These are phyloP conservation scores for Phyllostomus discolor DNA, from an alignment of 2,113 vertebrate species.

Conservation along the genomic window DNA sequence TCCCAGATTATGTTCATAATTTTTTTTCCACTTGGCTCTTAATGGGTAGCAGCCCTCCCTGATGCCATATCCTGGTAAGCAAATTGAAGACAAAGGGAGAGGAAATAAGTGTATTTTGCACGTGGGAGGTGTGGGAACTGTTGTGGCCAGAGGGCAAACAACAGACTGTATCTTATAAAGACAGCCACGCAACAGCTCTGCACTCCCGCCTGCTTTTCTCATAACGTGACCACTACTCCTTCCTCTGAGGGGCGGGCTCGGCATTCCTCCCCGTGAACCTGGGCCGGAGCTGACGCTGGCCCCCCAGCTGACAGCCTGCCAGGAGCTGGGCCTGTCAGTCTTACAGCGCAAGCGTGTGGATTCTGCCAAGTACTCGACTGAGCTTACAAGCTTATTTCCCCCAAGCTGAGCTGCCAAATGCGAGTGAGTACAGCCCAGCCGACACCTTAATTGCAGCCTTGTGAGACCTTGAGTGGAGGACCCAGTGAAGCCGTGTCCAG, in stretches of 20 bases:
- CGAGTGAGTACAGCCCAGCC: neutral
- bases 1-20: neutral
- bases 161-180: neutral
- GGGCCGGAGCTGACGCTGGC: neutral
- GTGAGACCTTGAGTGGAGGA: neutral
- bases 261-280: neutral
- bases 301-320: neutral
- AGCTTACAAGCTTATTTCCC: neutral
- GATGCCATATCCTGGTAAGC: neutral
- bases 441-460: neutral
- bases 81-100: neutral
- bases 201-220: neutral
- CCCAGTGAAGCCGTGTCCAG: neutral
- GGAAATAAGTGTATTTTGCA: neutral
- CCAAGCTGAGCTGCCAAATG: neutral
- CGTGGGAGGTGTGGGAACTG: neutral
- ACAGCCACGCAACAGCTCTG: accelerated
- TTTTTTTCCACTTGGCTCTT: neutral
- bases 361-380: neutral
- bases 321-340: neutral
- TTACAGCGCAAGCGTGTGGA: neutral
- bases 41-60: neutral
- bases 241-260: neutral
- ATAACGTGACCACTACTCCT: neutral
- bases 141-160: neutral